Evolutionary conservation across 2,797 vertebrate genomes (phyloP), one percentile per base, ranked within the genome.

Genomic region (Sparus aurata): DNA sequence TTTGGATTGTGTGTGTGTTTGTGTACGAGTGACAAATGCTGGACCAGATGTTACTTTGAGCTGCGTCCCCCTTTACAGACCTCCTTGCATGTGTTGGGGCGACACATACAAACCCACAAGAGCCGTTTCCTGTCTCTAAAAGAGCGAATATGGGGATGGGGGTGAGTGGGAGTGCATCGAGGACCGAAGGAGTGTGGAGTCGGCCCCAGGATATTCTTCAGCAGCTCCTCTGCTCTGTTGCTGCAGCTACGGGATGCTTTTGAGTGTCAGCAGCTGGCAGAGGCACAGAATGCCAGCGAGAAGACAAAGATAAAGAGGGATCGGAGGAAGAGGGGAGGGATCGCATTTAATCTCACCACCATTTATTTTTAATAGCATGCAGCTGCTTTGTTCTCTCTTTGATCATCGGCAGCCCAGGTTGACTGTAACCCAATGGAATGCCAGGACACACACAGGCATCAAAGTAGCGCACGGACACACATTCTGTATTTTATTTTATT

Each of bases 331-430:
- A 89, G 64, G 77, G 83, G 74, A 89, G 82, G 81, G 85, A 86
- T 86, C 87, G 84, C 84, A 85, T 89, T 92, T 92, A 90, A 92
- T 93, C 85, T 93, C 77, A 63, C 65, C 53, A 84, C 86, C 82
- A 94, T 93, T 94, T 95, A 93, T 92, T 95, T 95, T 95, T 95
- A 95, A 93, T 95, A 95, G 92, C 85, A 87, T 74, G 80, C 93
- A 84, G 84, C 93, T 95, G 88, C 88, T 93, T 88, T 82, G 91
- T 94, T 92, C 90, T 95, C 88, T 85, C 90, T 96, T 92, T 94
- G 93, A 95, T 92, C 83, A 84, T 86, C 87, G 77, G 87, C 89
- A 85, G 90, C 82, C 89, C 90, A 95, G 93, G 94, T 94, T 94
- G 94, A 93, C 90, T 89, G 81, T 79, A 77, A 89, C 85, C 74